phyloP scores from a whole-genome alignment of 2,888 invertebrate genomes.

The Drosophila melanosoma region DNA sequence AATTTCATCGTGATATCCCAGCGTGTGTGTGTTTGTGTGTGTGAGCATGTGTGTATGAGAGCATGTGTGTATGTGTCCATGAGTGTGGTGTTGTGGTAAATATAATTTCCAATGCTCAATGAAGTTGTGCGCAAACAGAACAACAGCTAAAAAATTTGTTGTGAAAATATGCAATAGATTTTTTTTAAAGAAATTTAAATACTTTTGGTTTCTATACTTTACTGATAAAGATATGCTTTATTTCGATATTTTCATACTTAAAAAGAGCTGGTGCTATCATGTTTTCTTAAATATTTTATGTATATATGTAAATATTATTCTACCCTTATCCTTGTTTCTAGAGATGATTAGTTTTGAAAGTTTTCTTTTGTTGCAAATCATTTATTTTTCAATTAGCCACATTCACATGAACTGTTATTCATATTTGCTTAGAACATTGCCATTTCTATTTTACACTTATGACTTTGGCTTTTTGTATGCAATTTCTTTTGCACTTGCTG shows the following conservation, averaged over 20 bases:
- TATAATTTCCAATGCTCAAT: slow-evolving; percentile 34
- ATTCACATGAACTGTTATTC: too few relatives aligned
- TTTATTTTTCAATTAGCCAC: neutral
- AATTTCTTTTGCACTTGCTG: slow-evolving; percentile 8
- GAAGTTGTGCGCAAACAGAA: slow-evolving; percentile 12
- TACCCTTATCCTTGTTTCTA: neutral
- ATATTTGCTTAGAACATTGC: neutral
- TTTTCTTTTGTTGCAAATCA: neutral
- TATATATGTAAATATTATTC: neutral
- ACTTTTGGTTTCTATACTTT: neutral
- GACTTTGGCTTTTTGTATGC: neutral
- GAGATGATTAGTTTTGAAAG: neutral
- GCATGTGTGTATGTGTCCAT: slow-evolving; percentile 5
- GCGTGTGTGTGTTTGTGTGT: neutral
- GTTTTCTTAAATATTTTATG: neutral
- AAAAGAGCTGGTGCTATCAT: rapidly evolving
- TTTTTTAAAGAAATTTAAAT: neutral
- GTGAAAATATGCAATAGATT: slow-evolving; percentile 9
- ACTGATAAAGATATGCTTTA: neutral
- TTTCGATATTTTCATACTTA: neutral
- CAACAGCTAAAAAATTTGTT: slow-evolving; percentile 15
- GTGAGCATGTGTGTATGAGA: slow-evolving; percentile 1
- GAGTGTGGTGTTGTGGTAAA: slow-evolving; percentile 20
- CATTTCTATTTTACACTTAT: slow-evolving; percentile 2
- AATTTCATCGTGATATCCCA: slow-evolving; percentile 21